Conservation (phyloP, 2,888 invertebrate genomes). For the Protodeltote pygarga region DNA sequence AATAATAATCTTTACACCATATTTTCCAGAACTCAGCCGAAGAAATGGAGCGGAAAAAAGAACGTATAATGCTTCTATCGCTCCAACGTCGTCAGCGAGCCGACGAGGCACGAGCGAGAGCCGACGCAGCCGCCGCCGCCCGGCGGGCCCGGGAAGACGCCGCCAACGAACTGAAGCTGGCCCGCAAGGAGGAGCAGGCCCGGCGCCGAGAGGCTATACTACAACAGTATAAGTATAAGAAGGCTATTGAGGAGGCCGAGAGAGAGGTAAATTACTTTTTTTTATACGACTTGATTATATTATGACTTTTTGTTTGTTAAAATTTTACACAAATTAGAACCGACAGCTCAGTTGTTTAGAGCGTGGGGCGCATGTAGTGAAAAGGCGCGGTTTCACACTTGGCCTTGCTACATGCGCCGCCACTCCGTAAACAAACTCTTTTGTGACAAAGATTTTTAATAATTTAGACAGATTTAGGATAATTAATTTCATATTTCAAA, state of each 20-base stretch:
- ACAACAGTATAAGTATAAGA: conserved; percentile 97
- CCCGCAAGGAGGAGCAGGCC: conserved; percentile 94
- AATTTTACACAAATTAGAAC: no score
- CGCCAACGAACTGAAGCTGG: conserved; percentile 91
- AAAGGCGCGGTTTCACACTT: not conserved
- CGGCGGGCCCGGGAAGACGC: conserved; percentile 92
- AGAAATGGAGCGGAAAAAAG: conserved; percentile 97
- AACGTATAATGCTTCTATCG: conserved; percentile 95
- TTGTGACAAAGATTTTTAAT: no score
- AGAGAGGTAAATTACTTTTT: conserved; percentile 88
- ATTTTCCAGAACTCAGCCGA: conserved; percentile 91
- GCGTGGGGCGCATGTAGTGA: no score
- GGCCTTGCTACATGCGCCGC: not conserved
- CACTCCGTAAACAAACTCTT: no score
- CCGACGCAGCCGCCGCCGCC: conserved; percentile 90
- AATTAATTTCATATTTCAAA: no score
- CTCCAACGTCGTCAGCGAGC: conserved; percentile 96
- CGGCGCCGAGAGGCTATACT: conserved; percentile 95
- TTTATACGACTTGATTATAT: not conserved
- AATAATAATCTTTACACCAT: no score
- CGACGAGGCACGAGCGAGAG: conserved; percentile 94
- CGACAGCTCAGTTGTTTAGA: no score
- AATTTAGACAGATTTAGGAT: no score
- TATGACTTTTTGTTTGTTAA: no score
- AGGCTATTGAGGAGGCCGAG: conserved; percentile 96